phyloP scores from a whole-genome alignment of 2,888 invertebrate species.

The Brenthis hecate region DNA sequence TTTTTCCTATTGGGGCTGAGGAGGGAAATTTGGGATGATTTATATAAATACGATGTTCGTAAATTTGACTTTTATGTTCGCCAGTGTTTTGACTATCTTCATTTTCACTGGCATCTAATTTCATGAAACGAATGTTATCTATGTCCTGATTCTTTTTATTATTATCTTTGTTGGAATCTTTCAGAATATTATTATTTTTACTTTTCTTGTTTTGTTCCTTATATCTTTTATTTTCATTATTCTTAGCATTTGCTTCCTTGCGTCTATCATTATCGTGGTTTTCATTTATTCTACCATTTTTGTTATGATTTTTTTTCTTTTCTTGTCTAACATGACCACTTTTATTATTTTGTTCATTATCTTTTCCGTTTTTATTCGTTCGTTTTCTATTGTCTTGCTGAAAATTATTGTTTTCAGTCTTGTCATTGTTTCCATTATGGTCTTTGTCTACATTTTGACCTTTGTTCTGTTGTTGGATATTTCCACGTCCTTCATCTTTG shows the following conservation, averaged over 20 bases:
- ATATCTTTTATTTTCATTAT: constrained; percentile 2
- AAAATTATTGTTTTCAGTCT: constrained; percentile 1
- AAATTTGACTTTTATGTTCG: constrained; percentile 28
- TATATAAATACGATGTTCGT: constrained; percentile 38
- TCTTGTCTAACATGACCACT: constrained; percentile 5
- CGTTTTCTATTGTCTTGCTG: constrained; percentile 4
- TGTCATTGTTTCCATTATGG: neutral
- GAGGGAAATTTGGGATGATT: constrained; percentile 32
- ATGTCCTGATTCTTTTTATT: constrained; percentile 7
- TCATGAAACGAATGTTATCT: neutral
- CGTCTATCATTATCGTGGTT: neutral
- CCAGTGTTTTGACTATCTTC: constrained; percentile 4
- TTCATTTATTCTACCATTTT: neutral
- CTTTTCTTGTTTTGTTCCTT: neutral
- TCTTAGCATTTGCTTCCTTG: neutral
- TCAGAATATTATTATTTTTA: constrained; percentile 1
- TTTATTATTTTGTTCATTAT: neutral
- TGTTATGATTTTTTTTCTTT: constrained; percentile 2
- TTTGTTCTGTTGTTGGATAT: neutral
- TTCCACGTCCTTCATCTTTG: neutral
- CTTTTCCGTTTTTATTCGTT: neutral
- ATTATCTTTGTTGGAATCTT: constrained; percentile 3
- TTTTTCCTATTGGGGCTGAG: constrained; percentile 3
- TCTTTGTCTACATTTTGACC: neutral
- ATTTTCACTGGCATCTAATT: constrained; percentile 3